Conservation (phyloP, 1,140 invertebrate species). For the Rhyzopertha dominica region DNA sequence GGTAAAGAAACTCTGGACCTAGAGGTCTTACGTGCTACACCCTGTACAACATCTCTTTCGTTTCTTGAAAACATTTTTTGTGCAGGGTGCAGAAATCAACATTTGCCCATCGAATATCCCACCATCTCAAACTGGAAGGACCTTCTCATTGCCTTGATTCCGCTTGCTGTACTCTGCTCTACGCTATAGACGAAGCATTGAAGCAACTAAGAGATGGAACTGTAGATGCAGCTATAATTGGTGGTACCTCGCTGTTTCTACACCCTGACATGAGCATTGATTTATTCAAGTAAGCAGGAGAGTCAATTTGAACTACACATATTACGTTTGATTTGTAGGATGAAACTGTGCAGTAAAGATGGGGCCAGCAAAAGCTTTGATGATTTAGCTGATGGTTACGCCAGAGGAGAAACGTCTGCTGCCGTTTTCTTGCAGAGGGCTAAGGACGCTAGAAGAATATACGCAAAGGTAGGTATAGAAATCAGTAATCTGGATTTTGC, state of each 20-base stretch:
- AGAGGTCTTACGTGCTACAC: too few relatives aligned
- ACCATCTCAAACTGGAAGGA: constrained; percentile 62
- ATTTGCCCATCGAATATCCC: constrained; percentile 86
- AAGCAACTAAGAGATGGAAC: constrained; percentile 66
- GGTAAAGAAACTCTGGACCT: too few relatives aligned
- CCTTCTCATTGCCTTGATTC: constrained; percentile 83
- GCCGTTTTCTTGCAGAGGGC: constrained; percentile 78
- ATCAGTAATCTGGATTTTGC: too few relatives aligned
- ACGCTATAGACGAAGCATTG: constrained; percentile 79
- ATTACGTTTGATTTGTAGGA: too few relatives aligned
- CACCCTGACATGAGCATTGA: constrained; percentile 82
- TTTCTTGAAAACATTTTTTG: too few relatives aligned
- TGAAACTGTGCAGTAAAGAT: constrained; percentile 76
- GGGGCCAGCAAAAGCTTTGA: constrained; percentile 90
- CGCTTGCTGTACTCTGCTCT: constrained; percentile 84
- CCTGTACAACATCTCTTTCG: too few relatives aligned
- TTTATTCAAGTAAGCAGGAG: too few relatives aligned
- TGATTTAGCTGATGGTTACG: constrained; percentile 69
- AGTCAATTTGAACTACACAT: too few relatives aligned
- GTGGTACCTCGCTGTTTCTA: constrained; percentile 73
- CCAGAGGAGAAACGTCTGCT: constrained; percentile 71
- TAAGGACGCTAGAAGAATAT: constrained; percentile 70
- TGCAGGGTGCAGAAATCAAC: constrained; percentile 83
- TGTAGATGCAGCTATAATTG: constrained; percentile 85
- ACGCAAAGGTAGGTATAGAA: too few relatives aligned